These are phyloP conservation scores for Syndactyla subalaris DNA, from an alignment of 2,797 vertebrate species.

Conservation along the genomic window DNA sequence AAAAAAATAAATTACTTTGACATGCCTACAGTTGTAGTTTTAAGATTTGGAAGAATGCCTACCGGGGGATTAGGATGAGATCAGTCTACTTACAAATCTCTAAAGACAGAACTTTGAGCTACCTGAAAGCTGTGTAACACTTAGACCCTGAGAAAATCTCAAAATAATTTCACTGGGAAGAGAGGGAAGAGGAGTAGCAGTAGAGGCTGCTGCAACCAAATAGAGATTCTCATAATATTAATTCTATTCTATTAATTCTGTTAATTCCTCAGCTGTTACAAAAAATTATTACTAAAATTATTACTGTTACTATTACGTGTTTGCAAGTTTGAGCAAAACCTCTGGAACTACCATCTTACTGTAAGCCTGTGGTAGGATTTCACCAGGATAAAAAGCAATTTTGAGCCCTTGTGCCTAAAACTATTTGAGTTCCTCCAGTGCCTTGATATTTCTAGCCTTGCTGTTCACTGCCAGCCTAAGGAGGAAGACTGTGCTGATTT, in stretches of 20 bases:
- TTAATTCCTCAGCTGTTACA: background rate
- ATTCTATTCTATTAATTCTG: background rate
- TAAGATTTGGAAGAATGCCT: background rate
- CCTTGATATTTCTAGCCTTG: background rate
- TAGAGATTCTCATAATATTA: background rate
- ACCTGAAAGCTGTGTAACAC: background rate
- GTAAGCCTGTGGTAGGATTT: background rate
- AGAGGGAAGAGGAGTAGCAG: background rate
- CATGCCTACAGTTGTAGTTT: background rate
- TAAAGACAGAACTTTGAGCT: background rate
- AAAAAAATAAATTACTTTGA: background rate
- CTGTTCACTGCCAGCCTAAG: background rate
- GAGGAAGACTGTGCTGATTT: background rate
- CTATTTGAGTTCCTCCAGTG: background rate
- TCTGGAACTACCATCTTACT: background rate
- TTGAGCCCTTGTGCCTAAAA: background rate
- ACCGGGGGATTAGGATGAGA: background rate
- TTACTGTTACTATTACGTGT: background rate
- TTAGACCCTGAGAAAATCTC: background rate
- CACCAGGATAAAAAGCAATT: background rate
- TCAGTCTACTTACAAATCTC: background rate
- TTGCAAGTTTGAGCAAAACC: background rate
- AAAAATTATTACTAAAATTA: background rate
- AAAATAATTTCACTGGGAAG: background rate
- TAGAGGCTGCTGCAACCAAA: background rate